Percentiles rank a stretch among this genome's conserved stretches.
These are phyloP conservation scores for Vanessa atalanta DNA, from an alignment of 1,140 invertebrate species.

Conservation along the genomic window DNA sequence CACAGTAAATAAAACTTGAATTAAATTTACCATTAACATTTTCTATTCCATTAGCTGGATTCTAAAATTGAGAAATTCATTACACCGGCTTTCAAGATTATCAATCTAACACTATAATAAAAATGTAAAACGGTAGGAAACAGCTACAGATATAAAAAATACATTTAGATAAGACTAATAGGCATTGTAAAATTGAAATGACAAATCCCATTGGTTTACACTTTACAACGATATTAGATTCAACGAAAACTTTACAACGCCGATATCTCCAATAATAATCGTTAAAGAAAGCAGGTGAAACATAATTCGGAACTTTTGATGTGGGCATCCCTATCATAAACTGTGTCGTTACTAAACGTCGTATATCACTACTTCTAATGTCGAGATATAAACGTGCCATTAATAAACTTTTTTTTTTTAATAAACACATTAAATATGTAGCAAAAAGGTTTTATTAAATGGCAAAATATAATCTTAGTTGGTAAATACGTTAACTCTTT, in stretches of 20 bases:
- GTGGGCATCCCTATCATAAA: slow-evolving; percentile 24
- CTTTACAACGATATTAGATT: slow-evolving; percentile 46
- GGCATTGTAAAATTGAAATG: slow-evolving; percentile 64
- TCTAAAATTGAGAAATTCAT: slow-evolving; percentile 44
- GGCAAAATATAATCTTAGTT: no score
- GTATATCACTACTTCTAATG: slow-evolving; percentile 3
- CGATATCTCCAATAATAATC: slow-evolving; percentile 40
- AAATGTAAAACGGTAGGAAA: slow-evolving; percentile 68
- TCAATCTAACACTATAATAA: slow-evolving; percentile 54
- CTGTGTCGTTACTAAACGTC: slow-evolving; percentile 8
- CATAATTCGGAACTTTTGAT: slow-evolving; percentile 35
- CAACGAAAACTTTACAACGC: slow-evolving; percentile 44
- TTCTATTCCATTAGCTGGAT: slow-evolving; percentile 47
- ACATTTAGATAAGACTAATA: slow-evolving; percentile 72
- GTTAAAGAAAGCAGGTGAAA: slow-evolving; percentile 46
- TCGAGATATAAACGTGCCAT: background rate
- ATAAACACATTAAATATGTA: no score
- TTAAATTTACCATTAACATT: slow-evolving; percentile 23
- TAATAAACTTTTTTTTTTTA: background rate
- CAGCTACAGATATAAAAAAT: slow-evolving; percentile 61
- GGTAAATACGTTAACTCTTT: no score
- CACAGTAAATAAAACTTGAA: slow-evolving; percentile 21
- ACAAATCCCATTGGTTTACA: slow-evolving; percentile 51
- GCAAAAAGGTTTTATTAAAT: no score
- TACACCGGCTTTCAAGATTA: slow-evolving; percentile 51